phyloP scores from a whole-genome alignment of 1,140 invertebrate species.

The Dreissena polymorpha region DNA sequence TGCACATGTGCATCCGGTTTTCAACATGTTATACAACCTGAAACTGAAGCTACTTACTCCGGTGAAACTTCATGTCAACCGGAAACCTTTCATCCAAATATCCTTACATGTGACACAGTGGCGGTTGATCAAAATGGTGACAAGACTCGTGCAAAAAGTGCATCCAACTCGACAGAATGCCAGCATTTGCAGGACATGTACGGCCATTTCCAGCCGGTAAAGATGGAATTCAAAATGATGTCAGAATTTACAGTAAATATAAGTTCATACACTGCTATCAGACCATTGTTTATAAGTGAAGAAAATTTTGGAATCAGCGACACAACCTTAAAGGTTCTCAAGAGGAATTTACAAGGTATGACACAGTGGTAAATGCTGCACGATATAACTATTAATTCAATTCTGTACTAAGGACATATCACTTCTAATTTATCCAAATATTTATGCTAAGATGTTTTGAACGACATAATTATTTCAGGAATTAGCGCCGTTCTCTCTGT shows the following conservation, averaged over 20 bases:
- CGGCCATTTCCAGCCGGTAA: constrained; percentile 1
- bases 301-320: constrained; percentile 2
- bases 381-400: not conserved
- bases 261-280: not conserved
- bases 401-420: not conserved
- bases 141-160: not conserved
- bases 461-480: not conserved
- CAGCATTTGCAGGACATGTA: not conserved
- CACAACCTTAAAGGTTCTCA: not conserved
- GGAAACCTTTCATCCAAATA: not conserved
- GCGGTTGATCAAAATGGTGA: not conserved
- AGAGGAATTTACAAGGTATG: not conserved
- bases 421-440: not conserved
- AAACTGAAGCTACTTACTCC: not conserved
- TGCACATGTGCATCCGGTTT: not conserved
- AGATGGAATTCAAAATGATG: not conserved
- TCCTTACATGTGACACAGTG: too few relatives aligned
- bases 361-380: not conserved
- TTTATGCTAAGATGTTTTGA: too few relatives aligned
- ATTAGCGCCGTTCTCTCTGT: not conserved
- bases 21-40: not conserved
- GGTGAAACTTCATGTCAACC: not conserved
- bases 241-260: constrained; percentile 9
- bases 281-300: not conserved
- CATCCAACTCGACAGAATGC: not conserved